Percentiles rank a stretch among this genome's conserved stretches.
Conservation (phyloP, 2,797 vertebrate genomes). For the Zalophus californianus region DNA sequence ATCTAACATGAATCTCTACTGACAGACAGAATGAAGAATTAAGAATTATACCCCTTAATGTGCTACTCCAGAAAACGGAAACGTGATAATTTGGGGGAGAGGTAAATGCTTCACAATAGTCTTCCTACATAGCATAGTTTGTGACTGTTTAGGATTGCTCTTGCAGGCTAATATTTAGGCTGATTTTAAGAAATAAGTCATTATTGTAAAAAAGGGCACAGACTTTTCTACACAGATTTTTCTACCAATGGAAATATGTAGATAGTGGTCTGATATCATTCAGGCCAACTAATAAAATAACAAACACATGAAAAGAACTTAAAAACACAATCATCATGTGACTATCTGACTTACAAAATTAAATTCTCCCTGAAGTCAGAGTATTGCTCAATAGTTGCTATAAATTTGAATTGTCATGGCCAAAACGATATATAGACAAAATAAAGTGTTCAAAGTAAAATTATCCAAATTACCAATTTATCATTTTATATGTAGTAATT, state of each 20-base stretch:
- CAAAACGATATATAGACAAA: conserved; percentile 50
- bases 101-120: conserved; percentile 23
- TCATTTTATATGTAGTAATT: conserved; percentile 43
- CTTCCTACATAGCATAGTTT: not conserved
- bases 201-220: conserved; percentile 69
- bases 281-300: conserved; percentile 65
- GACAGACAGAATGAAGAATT: conserved; percentile 17
- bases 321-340: conserved; percentile 21
- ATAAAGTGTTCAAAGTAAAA: conserved; percentile 68
- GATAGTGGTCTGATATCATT: conserved; percentile 20
- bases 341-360: conserved; percentile 47
- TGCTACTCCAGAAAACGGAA: conserved; percentile 9
- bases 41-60: not conserved
- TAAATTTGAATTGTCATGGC: conserved; percentile 56
- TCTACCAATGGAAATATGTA: conserved; percentile 17
- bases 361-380: conserved; percentile 64
- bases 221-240: conserved; percentile 24
- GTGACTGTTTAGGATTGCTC: conserved; percentile 54
- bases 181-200: conserved; percentile 41
- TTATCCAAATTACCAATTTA: conserved; percentile 54
- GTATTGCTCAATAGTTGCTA: not conserved
- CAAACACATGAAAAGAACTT: conserved; percentile 46
- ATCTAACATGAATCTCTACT: conserved; percentile 18
- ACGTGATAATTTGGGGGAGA: not conserved
- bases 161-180: conserved; percentile 53